Base-by-base conservation (phyloP, 30 jellyfish, hydroid and myxozoan species). In the Nemopilema nomurai region DNA sequence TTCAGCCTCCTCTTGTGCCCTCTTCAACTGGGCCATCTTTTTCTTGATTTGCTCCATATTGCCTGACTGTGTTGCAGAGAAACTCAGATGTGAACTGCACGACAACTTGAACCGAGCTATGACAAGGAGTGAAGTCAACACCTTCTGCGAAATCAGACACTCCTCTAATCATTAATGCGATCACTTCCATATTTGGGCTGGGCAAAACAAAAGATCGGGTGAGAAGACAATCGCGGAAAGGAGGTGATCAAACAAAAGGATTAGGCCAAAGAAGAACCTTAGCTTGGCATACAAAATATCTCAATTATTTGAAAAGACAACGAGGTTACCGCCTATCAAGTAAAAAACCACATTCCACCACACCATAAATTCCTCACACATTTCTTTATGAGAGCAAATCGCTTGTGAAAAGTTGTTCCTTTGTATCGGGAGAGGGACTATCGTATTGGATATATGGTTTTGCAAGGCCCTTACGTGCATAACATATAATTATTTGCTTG, bases 1-100 rank as follows among this genome's bases (percentile, higher is more conserved):
- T 49, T 92, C 98, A 22, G 98, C 98, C 51, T 95, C 96, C 30
- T 92, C 96, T 50, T 89, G 96, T 3, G 89, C 64, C 69, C 80
- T 87, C 88, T 82, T 86, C 53, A 92, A 81, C 64, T 67, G 78
- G 63, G 98, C 96, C 96, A 92, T 83, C 93, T 92, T 92, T 87
- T 87, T 87, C 88, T 88, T 92, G 1, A 92, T 87, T 62, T 97
- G 85, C 80, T 92, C 98, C 98, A 92, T 92, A 28, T 67, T 78
- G 85, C 41, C 22, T 65, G 51, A n/a, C 28, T 77, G 29, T 51
- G 19, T 22, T 26, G 71, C 52, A 27, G 49, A 16, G 32, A 24
- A 29, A 74, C n/a, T n/a, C 49, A 51, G 18, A 25, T 29, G 81
- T 19, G 28, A 30, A 71, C 6, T 41, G 13, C 57, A 41, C 57